phyloP scores from a whole-genome alignment of 1,140 invertebrate genomes.

The Zaprionus davidi region DNA sequence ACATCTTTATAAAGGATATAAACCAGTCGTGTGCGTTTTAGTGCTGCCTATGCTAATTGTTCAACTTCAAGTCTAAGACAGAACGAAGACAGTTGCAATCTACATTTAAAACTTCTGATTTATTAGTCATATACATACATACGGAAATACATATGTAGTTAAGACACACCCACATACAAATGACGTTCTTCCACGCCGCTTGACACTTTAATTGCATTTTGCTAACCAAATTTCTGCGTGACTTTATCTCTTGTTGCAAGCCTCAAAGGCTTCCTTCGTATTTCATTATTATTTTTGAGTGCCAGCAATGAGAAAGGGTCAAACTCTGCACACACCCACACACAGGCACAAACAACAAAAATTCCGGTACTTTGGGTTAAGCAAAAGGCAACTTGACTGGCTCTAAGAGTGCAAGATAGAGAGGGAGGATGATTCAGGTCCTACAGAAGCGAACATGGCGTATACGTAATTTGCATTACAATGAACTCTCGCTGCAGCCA shows the following conservation, averaged over 20 bases:
- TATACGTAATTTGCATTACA: slow-evolving; percentile 80
- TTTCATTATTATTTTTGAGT: slow-evolving; percentile 4
- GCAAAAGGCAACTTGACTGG: not conserved
- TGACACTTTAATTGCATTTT: slow-evolving; percentile 7
- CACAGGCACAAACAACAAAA: not conserved
- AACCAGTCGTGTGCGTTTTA: too few relatives aligned
- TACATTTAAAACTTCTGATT: too few relatives aligned
- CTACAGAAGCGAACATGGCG: slow-evolving; percentile 47
- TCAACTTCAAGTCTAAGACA: not conserved
- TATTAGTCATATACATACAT: too few relatives aligned
- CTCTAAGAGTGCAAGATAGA: not conserved
- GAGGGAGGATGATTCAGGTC: not conserved
- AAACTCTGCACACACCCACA: not conserved
- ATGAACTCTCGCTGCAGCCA: slow-evolving; percentile 50
- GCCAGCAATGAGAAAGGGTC: not conserved
- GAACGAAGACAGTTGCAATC: too few relatives aligned
- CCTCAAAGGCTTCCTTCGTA: not conserved
- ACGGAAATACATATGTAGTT: too few relatives aligned
- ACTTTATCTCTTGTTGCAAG: not conserved
- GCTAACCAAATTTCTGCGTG: slow-evolving; percentile 2
- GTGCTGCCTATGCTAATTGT: not conserved
- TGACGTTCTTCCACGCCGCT: not conserved
- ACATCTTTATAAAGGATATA: too few relatives aligned
- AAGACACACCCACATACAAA: too few relatives aligned
- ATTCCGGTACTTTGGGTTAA: not conserved